Evolutionary conservation across 2,888 invertebrate genomes (phyloP).

Genomic region (Osmoderma eremita): DNA sequence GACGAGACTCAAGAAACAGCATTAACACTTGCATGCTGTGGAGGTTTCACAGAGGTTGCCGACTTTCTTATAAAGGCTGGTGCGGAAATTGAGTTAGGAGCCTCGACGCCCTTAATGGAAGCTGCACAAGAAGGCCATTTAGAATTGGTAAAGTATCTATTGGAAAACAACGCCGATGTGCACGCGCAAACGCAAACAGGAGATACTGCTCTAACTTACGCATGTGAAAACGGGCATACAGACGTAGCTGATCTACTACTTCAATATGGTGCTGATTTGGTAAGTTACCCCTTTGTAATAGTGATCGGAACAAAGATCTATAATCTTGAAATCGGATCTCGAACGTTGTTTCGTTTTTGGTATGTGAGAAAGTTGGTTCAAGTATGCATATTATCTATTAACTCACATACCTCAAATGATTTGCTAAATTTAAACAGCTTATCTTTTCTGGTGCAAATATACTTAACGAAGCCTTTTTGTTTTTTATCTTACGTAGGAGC

Average conservation of each 20-base stretch:
- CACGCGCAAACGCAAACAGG: constrained; percentile 95
- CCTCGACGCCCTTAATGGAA: constrained; percentile 98
- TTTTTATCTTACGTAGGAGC: constrained; percentile 70
- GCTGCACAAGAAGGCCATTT: constrained; percentile 98
- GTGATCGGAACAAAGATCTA: neutral
- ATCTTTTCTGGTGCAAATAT: too few species aligned
- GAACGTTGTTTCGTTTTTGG: too few species aligned
- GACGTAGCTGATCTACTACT: constrained; percentile 94
- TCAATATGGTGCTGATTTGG: constrained; percentile 88
- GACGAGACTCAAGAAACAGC: constrained; percentile 99
- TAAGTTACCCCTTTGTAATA: constrained; percentile 52
- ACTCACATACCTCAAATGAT: too few species aligned
- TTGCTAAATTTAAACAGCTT: too few species aligned
- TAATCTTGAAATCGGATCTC: too few species aligned
- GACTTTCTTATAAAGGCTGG: constrained; percentile 95
- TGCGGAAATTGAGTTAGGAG: constrained; percentile 93
- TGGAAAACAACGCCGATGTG: constrained; percentile 88
- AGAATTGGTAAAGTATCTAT: constrained; percentile 88
- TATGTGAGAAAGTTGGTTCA: too few species aligned
- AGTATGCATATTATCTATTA: too few species aligned
- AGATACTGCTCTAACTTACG: constrained; percentile 91
- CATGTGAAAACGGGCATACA: constrained; percentile 98
- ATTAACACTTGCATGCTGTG: constrained; percentile 91
- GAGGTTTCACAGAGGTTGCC: constrained; percentile 94
- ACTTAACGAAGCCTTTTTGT: too few species aligned